Percentiles rank a stretch among this genome's conserved stretches.
phyloP scores from a whole-genome alignment of 1,140 invertebrate species.

The Bombus difficillimus region DNA sequence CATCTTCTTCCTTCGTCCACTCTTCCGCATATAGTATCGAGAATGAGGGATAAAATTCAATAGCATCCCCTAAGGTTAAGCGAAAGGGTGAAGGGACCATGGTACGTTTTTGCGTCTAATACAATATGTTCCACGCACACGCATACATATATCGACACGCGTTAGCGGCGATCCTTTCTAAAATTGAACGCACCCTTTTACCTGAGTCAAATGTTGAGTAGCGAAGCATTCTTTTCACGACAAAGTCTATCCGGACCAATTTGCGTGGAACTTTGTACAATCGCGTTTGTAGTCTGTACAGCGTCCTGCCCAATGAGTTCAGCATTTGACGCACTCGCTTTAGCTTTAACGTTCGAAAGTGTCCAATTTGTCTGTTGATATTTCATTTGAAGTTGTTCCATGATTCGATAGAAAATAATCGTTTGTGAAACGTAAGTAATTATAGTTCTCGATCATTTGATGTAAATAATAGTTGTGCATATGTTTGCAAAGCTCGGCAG shows the following conservation, averaged over 20 bases:
- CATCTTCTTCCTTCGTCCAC: background rate
- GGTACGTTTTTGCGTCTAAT: background rate
- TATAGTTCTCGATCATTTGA: background rate
- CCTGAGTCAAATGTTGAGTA: background rate
- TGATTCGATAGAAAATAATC: background rate
- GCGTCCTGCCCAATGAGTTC: background rate
- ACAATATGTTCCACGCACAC: background rate
- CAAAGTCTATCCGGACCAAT: background rate
- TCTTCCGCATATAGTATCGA: background rate
- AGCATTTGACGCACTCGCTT: background rate
- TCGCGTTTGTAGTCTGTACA: background rate
- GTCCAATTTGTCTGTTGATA: background rate
- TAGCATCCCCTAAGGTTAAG: background rate
- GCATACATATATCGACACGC: too few species aligned
- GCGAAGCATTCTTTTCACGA: background rate
- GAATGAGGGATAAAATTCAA: background rate
- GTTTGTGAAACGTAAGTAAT: background rate
- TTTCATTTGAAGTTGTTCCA: background rate
- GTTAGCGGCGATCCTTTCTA: background rate
- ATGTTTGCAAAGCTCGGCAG: background rate
- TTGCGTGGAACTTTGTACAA: background rate
- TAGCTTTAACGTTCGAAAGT: background rate
- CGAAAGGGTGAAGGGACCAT: background rate
- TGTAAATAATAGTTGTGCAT: background rate
- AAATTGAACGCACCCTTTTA: constrained; percentile 12